A percentile compares a stretch with the other conserved stretches of the same genome.
These are phyloP conservation scores for Tauraco hartlaubi DNA, from an alignment of 2,797 vertebrate genomes.

Conservation along the genomic window DNA sequence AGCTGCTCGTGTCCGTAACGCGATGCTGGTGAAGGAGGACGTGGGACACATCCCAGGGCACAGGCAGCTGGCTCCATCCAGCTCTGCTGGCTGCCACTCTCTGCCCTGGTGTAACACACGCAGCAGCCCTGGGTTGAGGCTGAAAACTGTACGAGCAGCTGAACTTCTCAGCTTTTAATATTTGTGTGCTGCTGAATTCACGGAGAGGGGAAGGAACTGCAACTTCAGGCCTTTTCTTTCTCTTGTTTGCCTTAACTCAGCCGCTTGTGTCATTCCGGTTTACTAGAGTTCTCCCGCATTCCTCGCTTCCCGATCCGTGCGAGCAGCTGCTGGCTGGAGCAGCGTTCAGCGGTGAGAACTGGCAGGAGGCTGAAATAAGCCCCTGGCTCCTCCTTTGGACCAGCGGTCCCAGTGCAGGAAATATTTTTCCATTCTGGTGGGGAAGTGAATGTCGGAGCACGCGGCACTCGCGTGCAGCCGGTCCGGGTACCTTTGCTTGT, in stretches of 20 bases:
- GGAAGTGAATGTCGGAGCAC: not conserved
- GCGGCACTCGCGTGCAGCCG: not conserved
- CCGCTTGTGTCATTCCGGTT: not conserved
- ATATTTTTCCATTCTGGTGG: not conserved
- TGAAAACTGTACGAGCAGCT: not conserved
- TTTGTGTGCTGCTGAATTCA: not conserved
- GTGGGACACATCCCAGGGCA: not conserved
- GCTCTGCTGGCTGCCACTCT: not conserved
- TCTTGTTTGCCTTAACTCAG: not conserved
- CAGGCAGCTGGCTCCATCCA: fast-evolving
- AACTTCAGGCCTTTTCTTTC: not conserved
- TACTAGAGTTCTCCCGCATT: not conserved
- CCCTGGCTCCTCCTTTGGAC: not conserved
- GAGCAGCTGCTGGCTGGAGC: conserved; percentile 23
- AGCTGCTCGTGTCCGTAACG: fast-evolving
- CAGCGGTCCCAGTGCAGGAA: not conserved
- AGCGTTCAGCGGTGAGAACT: not conserved
- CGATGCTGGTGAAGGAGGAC: not conserved
- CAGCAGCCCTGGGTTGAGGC: too few species aligned
- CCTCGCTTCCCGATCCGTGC: not conserved
- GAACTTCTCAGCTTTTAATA: not conserved
- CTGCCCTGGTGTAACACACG: not conserved
- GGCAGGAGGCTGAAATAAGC: not conserved
- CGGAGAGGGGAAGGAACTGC: not conserved
- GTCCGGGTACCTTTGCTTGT: fast-evolving